Conservation (phyloP, 2,797 vertebrate species). For the Lepidocolaptes lacrymiger region DNA sequence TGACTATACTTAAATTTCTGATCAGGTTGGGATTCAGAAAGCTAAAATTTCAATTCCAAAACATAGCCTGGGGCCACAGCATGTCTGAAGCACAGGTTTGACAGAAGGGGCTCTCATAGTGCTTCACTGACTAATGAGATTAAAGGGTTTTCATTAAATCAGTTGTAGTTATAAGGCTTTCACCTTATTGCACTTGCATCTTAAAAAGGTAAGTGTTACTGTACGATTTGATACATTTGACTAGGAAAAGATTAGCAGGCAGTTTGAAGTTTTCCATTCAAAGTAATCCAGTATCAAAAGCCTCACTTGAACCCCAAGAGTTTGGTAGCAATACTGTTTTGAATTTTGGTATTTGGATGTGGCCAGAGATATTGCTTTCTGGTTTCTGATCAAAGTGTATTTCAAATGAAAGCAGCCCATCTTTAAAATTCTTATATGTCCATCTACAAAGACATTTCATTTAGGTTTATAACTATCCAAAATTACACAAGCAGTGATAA, state of each 20-base stretch:
- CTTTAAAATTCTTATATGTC: neutral
- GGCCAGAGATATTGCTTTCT: neutral
- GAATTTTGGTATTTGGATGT: neutral
- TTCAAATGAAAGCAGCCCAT: neutral
- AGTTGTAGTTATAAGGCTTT: slow-evolving; percentile 52
- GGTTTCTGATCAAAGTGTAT: neutral
- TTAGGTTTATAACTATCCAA: neutral
- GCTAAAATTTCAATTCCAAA: slow-evolving; percentile 56
- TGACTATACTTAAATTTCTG: slow-evolving; percentile 29
- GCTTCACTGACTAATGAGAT: slow-evolving; percentile 46
- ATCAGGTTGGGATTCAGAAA: slow-evolving; percentile 44
- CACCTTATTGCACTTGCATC: slow-evolving; percentile 48
- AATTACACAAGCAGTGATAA: neutral
- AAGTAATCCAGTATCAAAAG: slow-evolving; percentile 36
- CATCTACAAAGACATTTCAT: neutral
- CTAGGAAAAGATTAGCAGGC: slow-evolving; percentile 9
- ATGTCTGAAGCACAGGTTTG: slow-evolving; percentile 48
- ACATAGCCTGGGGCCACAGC: slow-evolving; percentile 45
- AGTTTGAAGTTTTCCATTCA: slow-evolving; percentile 54
- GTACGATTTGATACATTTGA: neutral
- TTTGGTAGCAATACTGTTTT: neutral
- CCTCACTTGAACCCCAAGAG: neutral
- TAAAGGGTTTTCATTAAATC: slow-evolving; percentile 61
- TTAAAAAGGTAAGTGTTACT: slow-evolving; percentile 34
- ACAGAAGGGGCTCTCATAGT: slow-evolving; percentile 41